Base-by-base conservation (phyloP, 2,113 vertebrate genomes). In the Myotis brandtii region DNA sequence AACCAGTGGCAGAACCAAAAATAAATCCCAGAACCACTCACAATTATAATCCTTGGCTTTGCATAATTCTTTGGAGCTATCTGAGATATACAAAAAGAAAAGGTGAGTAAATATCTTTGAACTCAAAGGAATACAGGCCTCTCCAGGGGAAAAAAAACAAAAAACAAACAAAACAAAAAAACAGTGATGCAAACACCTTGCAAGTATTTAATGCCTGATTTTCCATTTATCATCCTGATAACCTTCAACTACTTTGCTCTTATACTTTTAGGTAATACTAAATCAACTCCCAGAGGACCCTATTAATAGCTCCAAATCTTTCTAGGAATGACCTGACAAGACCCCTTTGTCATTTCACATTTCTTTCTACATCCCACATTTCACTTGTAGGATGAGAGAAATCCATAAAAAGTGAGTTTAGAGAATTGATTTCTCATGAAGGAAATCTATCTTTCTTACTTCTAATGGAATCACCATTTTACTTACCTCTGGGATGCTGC, bases 401-500 rank as follows among this genome's bases (percentile, higher is more conserved):
- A 97, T 92, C 94, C 80, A 96, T 95, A 94, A 66, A 90, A 96
- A 96, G 52, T 59, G 37, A 96, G 76, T 89, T 96, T 95, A 94
- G 40, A 95, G 56, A 94, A 98, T 93, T 96, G 93, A 96, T 96
- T 96, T 95, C 43, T 75, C 46, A 66, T 92, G 72, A 95, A 97
- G 11, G 2, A 23, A 90, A 95, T 94, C 83, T 83, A 87, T 96
- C 95, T 95, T 96, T 95, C 48, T 97, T 93, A 95, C 66, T 75
- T 80, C 4, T 88, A 95, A 95, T 88, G 50, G 81, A 89, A 73
- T 93, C 72, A 82, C 46, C 67, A 67, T 91, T 95, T 93, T 89
- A 80, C 70, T 77, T 72, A 84, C 83, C 76, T 95, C 95, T 86
- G 46, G 62, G 62, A 91, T 85, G 23, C 75, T 73, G 37, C 18